Percentiles rank a stretch among this genome's conserved stretches.
Conservation (phyloP, 2,113 vertebrate species). For the Sinocyclocheilus anshuiensis region DNA sequence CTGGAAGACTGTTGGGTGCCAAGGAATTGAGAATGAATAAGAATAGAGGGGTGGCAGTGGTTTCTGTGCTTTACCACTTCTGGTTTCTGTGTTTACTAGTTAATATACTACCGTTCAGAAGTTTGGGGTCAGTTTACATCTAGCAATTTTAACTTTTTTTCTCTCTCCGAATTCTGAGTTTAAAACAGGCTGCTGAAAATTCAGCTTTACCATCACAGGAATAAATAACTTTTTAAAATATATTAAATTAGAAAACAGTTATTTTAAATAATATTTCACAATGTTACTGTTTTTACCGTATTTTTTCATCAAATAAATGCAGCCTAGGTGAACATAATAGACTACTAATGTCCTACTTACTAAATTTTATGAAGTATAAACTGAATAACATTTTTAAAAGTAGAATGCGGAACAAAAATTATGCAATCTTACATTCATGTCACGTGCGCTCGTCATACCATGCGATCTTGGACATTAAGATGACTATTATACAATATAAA, state of each 20-base stretch:
- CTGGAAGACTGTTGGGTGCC: slow-evolving; percentile 73
- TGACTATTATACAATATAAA: not conserved
- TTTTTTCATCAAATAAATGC: not conserved
- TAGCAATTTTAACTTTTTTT: no score
- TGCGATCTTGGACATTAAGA: not conserved
- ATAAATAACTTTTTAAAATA: no score
- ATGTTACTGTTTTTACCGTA: no score
- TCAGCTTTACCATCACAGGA: no score
- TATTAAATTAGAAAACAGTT: no score
- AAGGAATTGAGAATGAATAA: not conserved
- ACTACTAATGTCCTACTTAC: not conserved
- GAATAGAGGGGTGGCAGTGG: not conserved
- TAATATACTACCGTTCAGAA: no score
- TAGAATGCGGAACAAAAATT: no score
- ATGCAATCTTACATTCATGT: not conserved
- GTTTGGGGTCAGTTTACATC: no score
- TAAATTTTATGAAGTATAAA: not conserved
- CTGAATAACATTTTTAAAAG: no score
- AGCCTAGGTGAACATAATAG: not conserved
- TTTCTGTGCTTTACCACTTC: not conserved
- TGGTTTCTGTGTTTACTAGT: not conserved
- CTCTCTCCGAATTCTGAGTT: no score
- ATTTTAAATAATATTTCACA: no score
- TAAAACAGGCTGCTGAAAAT: no score
- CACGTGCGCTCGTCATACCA: not conserved